Conservation (phyloP, 2,797 vertebrate species). For the Kryptolebias ocellatus region DNA sequence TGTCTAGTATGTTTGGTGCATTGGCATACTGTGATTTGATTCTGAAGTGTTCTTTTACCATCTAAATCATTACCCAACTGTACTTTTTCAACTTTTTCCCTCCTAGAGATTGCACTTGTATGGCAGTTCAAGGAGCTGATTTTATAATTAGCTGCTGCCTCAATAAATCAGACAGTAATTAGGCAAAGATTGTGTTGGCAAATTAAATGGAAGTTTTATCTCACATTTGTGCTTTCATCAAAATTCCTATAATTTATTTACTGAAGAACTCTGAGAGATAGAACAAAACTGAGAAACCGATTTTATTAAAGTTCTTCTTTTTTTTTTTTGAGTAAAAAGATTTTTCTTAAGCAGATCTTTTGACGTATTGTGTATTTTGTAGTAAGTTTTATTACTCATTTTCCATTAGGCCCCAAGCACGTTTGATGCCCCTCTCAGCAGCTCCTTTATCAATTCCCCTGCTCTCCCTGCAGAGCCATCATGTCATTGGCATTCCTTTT, state of each 20-base stretch:
- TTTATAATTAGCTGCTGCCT: constrained; percentile 47
- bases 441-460: constrained; percentile 18
- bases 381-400: background rate
- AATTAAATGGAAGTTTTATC: constrained; percentile 31
- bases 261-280: constrained; percentile 14
- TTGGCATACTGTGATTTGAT: background rate
- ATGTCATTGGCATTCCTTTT: constrained; percentile 13
- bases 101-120: constrained; percentile 6
- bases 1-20: too few relatives aligned
- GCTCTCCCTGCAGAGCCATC: constrained; percentile 1
- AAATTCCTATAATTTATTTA: background rate
- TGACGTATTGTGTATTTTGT: background rate
- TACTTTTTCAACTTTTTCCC: constrained; percentile 20
- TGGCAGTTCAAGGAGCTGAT: constrained; percentile 23
- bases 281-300: background rate
- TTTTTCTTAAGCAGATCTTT: background rate
- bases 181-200: background rate
- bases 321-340: background rate
- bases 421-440: constrained; percentile 19
- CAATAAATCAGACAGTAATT: constrained; percentile 15
- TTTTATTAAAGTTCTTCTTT: too few relatives aligned
- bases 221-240: constrained; percentile 27
- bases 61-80: constrained; percentile 3
- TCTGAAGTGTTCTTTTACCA: constrained; percentile 10
- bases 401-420: background rate